A percentile compares a stretch with the other conserved stretches of the same genome.
Conservation (phyloP, 2,888 invertebrate species). For the Drosophila fulvimacula region DNA sequence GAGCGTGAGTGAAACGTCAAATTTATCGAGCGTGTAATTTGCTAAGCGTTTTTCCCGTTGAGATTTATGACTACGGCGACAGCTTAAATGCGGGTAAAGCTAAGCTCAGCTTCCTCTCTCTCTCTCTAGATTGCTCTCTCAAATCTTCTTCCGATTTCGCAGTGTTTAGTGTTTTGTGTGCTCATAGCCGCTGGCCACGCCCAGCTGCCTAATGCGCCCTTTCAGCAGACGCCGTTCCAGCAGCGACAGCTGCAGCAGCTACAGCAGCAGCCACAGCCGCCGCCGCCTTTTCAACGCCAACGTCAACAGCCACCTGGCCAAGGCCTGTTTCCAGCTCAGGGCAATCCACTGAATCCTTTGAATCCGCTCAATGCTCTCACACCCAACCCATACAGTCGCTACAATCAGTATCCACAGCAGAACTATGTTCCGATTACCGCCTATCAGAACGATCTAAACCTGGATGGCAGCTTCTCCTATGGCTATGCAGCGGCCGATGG, state of each 20-base stretch:
- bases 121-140: background rate
- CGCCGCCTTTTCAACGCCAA: slow-evolving; percentile 56
- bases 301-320: slow-evolving; percentile 55
- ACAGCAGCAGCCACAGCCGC: slow-evolving; percentile 56
- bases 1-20: slow-evolving; percentile 62
- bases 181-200: slow-evolving; percentile 37
- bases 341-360: slow-evolving; percentile 54
- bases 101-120: background rate
- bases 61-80: slow-evolving; percentile 72
- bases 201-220: slow-evolving; percentile 68
- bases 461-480: slow-evolving; percentile 84
- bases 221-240: slow-evolving; percentile 79
- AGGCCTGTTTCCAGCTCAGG: slow-evolving; percentile 62
- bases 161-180: slow-evolving; percentile 37
- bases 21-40: slow-evolving; percentile 80
- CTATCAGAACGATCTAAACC: slow-evolving; percentile 84
- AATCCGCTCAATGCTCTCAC: slow-evolving; percentile 49
- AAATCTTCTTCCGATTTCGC: slow-evolving; percentile 2
- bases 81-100: slow-evolving; percentile 68
- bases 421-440: slow-evolving; percentile 85
- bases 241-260: slow-evolving; percentile 61
- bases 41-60: slow-evolving; percentile 46
- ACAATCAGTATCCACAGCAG: slow-evolving; percentile 68
- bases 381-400: slow-evolving; percentile 74
- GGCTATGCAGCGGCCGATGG: slow-evolving; percentile 92